Evolutionary conservation across 2,797 vertebrate species (phyloP).

Genomic region (Phoeniculus purpureus): DNA sequence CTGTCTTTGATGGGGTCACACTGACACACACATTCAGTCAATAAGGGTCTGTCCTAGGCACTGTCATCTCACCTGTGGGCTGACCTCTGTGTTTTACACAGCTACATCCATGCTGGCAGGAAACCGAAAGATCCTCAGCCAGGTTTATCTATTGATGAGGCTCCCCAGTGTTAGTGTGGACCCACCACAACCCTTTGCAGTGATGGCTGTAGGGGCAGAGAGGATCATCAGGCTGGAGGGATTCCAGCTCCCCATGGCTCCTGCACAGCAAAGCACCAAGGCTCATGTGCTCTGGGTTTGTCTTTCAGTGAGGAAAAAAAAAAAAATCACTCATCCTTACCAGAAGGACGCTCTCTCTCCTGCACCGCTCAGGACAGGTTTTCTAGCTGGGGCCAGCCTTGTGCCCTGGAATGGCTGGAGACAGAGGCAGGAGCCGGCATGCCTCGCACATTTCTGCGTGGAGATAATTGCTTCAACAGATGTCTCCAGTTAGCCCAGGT

Average conservation of each 20-base stretch:
- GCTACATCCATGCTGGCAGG: background rate
- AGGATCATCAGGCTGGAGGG: background rate
- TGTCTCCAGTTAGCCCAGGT: background rate
- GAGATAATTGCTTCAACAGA: background rate
- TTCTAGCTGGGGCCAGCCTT: background rate
- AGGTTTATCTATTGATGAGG: background rate
- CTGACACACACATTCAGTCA: accelerated
- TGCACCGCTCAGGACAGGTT: background rate
- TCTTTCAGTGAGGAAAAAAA: background rate
- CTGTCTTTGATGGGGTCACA: background rate
- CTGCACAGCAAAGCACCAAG: background rate
- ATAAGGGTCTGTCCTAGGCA: background rate
- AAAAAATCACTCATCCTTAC: background rate
- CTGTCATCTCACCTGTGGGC: background rate
- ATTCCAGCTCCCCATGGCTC: background rate
- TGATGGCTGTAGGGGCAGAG: accelerated
- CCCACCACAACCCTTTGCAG: background rate
- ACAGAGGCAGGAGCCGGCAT: accelerated
- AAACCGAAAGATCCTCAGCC: background rate
- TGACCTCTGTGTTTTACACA: background rate
- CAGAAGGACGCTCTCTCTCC: background rate
- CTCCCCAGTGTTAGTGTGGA: background rate
- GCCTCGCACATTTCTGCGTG: accelerated
- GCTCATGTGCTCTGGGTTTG: background rate
- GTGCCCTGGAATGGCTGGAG: background rate